Base-by-base conservation (phyloP, 2,113 vertebrate species). In the Erinaceus europaeus region DNA sequence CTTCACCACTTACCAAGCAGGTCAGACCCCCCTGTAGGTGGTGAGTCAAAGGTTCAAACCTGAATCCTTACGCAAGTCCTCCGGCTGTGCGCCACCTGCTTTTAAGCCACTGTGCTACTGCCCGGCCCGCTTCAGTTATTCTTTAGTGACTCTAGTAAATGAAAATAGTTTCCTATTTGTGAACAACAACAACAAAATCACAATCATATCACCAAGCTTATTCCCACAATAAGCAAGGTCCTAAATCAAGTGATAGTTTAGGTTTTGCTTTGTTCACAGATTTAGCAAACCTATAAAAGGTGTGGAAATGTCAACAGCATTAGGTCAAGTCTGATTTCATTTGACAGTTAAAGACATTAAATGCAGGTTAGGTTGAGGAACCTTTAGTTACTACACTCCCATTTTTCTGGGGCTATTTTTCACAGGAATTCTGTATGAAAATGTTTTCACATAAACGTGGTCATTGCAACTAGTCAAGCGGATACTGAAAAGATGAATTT, bases 281-380 rank as follows among this genome's bases (percentile, higher is more conserved):
- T 40, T 74, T 68, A 78, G 55, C n/a, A 74, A 55, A 72, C 76
- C 20, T 67, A 52, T 46, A 62, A 68, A 90, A 77, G n/a, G 2
- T 27, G 4, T 52, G 18, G 34, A 73, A 87, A 89, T 85, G 36
- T 42, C 74, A 91, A 79, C 8, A 91, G 21, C 74, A 42, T 53
- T 61, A 48, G 6, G 32, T 71, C 32, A 21, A 74, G 23, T 44
- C 32, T 50, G 89, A 73, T 77, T 76, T 84, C 53, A 81, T n/a
- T 55, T 59, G 48, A 61, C 36, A 72, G n/a, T 73, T 34, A 71
- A 40, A 57, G 57, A 62, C 44, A 46, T 64, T 34, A n/a, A 15
- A 84, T 40, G 1, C 27, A 73, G 68, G 1, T 53, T 55, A 42
- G 27, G 21, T 71, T 36, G 77, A 92, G 74, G 32, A 46, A 68